A percentile compares a stretch with the other conserved stretches of the same genome.
Evolutionary conservation across 2,113 vertebrate species (phyloP).

Genomic region (Hydropotes inermis): DNA sequence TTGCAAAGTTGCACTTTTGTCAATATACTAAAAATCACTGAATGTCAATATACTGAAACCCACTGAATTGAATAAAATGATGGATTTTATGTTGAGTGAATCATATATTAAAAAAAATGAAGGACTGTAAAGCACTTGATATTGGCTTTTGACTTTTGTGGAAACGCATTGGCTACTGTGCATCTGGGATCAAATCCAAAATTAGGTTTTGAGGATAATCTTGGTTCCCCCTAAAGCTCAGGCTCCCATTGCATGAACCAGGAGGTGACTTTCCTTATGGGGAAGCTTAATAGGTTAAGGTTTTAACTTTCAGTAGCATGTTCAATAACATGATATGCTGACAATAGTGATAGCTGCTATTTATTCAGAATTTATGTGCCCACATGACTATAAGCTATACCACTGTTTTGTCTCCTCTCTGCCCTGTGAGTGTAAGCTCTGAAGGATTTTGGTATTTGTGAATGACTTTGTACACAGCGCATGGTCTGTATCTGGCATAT

Average conservation of each 20-base stretch:
- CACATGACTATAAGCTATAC: background rate
- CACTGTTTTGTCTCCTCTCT: background rate
- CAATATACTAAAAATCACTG: background rate
- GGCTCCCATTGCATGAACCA: background rate
- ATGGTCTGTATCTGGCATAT: background rate
- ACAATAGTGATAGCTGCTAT: background rate
- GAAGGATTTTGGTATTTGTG: background rate
- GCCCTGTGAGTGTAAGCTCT: background rate
- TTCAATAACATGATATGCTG: background rate
- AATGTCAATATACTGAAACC: background rate
- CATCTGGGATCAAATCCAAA: background rate
- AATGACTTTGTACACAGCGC: too few species aligned
- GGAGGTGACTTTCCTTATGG: background rate
- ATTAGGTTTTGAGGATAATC: background rate
- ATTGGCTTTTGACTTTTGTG: constrained; percentile 1
- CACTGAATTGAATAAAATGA: background rate
- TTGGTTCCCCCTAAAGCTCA: background rate
- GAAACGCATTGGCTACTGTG: background rate
- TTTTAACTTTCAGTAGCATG: background rate
- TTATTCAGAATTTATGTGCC: background rate
- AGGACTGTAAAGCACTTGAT: background rate
- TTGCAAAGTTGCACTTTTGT: background rate
- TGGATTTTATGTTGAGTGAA: background rate
- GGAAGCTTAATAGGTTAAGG: background rate
- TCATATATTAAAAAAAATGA: background rate